Conservation (phyloP, 2,888 invertebrate species). For the Cyaniris semiargus region DNA sequence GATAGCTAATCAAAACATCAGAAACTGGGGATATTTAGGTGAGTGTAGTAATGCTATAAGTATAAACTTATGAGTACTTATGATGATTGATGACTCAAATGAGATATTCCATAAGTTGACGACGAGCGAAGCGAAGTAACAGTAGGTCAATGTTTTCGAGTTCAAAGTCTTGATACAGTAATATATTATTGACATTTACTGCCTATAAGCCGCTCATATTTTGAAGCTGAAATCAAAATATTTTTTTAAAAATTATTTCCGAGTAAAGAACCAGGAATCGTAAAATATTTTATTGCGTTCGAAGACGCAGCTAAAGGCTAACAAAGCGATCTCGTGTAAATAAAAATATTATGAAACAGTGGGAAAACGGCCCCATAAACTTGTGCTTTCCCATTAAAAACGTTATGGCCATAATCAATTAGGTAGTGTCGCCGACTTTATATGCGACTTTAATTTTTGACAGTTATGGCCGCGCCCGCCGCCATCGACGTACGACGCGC, state of each 20-base stretch:
- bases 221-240: conserved; percentile 23
- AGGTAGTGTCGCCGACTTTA: conserved; percentile 65
- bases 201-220: conserved; percentile 11
- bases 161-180: background rate
- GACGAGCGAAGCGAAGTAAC: background rate
- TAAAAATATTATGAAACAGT: conserved; percentile 61
- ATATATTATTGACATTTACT: conserved; percentile 12
- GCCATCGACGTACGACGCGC: background rate
- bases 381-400: conserved; percentile 66
- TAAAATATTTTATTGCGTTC: conserved; percentile 58
- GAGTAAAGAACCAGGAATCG: conserved; percentile 24
- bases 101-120: background rate
- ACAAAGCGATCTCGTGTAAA: conserved; percentile 67
- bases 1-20: no score
- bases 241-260: conserved; percentile 14
- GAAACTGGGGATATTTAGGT: no score
- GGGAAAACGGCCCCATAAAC: conserved; percentile 52
- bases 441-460: conserved; percentile 64
- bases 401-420: conserved; percentile 70
- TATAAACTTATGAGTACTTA: background rate
- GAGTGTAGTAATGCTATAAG: no score
- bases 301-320: conserved; percentile 65
- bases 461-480: conserved; percentile 53
- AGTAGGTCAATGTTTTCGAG: background rate
- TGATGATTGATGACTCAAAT: background rate